A percentile compares a stretch with the other conserved stretches of the same genome.
Conservation (phyloP, 2,113 vertebrate species). For the Clupea harengus region DNA sequence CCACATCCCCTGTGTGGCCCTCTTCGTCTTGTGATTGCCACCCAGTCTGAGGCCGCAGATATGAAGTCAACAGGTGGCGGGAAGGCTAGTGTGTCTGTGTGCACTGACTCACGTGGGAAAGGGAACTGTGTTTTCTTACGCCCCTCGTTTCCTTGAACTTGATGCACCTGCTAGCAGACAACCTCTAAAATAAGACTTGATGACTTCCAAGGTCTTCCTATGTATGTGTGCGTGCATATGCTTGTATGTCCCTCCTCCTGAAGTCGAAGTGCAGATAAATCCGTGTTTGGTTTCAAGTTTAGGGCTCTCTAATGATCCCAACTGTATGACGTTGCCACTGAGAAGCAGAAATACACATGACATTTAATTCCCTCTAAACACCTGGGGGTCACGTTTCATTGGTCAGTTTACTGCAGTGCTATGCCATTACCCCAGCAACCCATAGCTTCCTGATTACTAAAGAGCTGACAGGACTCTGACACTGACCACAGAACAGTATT, state of each 20-base stretch:
- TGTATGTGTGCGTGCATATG: background rate
- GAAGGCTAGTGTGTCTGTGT: too few relatives aligned
- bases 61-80: too few relatives aligned
- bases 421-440: background rate
- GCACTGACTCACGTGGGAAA: too few relatives aligned
- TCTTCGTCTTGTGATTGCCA: too few relatives aligned
- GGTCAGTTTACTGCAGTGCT: background rate
- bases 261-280: background rate
- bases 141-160: too few relatives aligned
- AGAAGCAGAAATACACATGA: too few relatives aligned
- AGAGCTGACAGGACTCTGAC: background rate
- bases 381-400: too few relatives aligned
- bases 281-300: background rate
- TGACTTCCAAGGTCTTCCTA: background rate
- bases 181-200: too few relatives aligned
- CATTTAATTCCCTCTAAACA: background rate
- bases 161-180: too few relatives aligned
- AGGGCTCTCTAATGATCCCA: background rate
- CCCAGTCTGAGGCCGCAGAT: too few relatives aligned
- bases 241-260: background rate
- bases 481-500: background rate
- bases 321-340: background rate
- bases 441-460: background rate
- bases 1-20: too few relatives aligned
- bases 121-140: too few relatives aligned